Conservation (phyloP, 2,888 invertebrate species). For the Augochlorella aurata region DNA sequence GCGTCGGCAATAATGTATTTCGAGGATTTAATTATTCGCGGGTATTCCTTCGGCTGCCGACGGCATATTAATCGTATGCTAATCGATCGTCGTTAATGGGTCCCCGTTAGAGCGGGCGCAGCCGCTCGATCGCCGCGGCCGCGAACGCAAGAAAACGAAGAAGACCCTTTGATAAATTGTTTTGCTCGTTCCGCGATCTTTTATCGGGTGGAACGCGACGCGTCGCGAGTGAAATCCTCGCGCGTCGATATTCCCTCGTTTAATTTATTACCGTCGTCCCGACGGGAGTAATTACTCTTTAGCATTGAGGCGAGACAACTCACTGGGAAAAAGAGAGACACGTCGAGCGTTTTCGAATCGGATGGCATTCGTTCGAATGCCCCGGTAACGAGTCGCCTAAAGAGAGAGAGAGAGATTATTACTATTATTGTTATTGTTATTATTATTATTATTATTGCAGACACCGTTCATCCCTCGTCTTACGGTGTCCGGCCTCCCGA, state of each 20-base stretch:
- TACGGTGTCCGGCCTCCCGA: not conserved
- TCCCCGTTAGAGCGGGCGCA: constrained; percentile 43
- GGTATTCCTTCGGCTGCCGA: constrained; percentile 52
- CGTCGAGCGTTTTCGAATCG: not conserved
- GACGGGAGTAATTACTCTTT: constrained; percentile 18
- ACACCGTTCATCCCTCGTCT: not conserved
- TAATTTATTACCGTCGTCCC: constrained; percentile 20
- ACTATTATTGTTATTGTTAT: too few species aligned
- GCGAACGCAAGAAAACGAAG: constrained; percentile 16
- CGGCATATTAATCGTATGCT: constrained; percentile 76
- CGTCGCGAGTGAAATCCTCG: constrained; percentile 25
- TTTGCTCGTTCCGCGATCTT: constrained; percentile 24
- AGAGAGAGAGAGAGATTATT: too few species aligned
- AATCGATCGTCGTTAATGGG: constrained; percentile 70
- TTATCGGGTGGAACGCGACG: constrained; percentile 6
- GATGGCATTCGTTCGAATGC: not conserved
- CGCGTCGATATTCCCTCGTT: not conserved
- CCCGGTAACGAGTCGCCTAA: not conserved
- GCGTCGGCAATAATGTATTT: constrained; percentile 61
- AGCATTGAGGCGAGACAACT: not conserved
- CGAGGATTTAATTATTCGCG: constrained; percentile 73
- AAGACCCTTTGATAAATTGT: constrained; percentile 25
- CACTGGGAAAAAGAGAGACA: not conserved
- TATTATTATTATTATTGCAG: not conserved
- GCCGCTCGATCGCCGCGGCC: constrained; percentile 12